Evolutionary conservation across 1,140 invertebrate species (phyloP), one percentile per base, ranked within the genome.

Genomic region (Stegodyphus mimosarum): DNA sequence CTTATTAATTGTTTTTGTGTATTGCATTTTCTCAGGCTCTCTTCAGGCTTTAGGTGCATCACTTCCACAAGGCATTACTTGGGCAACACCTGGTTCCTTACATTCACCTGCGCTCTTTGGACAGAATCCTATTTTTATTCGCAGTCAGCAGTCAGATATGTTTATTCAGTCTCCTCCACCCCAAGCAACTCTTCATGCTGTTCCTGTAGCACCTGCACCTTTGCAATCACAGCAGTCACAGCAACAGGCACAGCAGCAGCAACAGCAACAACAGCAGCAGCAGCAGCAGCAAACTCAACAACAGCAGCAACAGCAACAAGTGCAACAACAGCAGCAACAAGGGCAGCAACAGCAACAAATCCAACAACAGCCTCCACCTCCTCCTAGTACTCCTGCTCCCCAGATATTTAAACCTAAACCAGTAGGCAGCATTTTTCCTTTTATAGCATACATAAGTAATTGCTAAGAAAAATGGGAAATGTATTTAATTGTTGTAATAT

Each of bases 101-200:
- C 95, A 94, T 87, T 93, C 94, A 9, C 93, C 92, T 55, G 91
- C 93, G 5, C 89, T 95, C 1, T 90, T 95, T 6, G 90, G 93
- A 0, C 94, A 93, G 6, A 96, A 96, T 91, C 94, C 94, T 49
- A 96, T 96, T 88, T 96, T 96, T 88, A 96, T 97, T 87, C 90
- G 95, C 80, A 94, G 95, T 67, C 93, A 94, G 11, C 87, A 87
- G 33, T 95, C 96, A 89, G 93, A 93, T 15, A 96, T 97, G 94
- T 96, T 95, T 88, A 96, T 97, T 87, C 95, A 96, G 89, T 95
- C 94, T 89, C 94, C 95, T 11, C 95, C 95, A 87, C 92, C 92
- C 33, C 87, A 86, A 60, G 81, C 83, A n/a, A 83, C 87, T n/a
- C 85, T 87, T 49, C 87, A 87, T 66, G 81, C 87, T 18, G 74